Conservation (phyloP, 2,888 invertebrate species). For the Drosophila ustulata region DNA sequence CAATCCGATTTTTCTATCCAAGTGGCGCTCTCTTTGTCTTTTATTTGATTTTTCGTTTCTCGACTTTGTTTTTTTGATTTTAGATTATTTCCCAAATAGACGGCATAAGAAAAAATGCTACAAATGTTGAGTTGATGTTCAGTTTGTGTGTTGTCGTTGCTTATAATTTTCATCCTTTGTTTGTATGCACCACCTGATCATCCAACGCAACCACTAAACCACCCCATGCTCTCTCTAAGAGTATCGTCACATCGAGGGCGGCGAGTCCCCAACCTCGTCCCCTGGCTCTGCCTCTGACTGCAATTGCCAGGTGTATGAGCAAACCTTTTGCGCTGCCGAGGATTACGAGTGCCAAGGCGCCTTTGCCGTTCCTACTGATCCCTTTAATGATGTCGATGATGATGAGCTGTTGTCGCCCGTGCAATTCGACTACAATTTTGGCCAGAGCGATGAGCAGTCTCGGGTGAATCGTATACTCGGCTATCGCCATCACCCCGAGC, state of each 20-base stretch:
- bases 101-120: slow-evolving; percentile 79
- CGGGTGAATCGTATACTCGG: slow-evolving; percentile 79
- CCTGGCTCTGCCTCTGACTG: slow-evolving; percentile 44
- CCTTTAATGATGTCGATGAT: slow-evolving; percentile 5
- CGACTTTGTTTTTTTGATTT: slow-evolving; percentile 52
- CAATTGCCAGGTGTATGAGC: slow-evolving; percentile 66
- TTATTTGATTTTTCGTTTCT: slow-evolving; percentile 27
- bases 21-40: slow-evolving; percentile 22
- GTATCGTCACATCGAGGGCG: slow-evolving; percentile 81
- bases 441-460: slow-evolving; percentile 68
- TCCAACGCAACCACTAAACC: slow-evolving; percentile 16
- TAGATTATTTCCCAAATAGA: slow-evolving; percentile 84
- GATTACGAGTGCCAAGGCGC: slow-evolving; percentile 71
- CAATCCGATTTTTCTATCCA: not conserved
- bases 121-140: slow-evolving; percentile 73
- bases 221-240: slow-evolving; percentile 52
- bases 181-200: slow-evolving; percentile 37
- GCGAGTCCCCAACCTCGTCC: slow-evolving; percentile 56
- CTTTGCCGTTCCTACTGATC: slow-evolving; percentile 19
- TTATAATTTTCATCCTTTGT: slow-evolving; percentile 61
- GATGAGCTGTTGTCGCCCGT: slow-evolving; percentile 6
- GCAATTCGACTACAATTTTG: slow-evolving; percentile 58
- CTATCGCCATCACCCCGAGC: slow-evolving; percentile 78
- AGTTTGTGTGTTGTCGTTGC: slow-evolving; percentile 43
- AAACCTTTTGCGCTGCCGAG: slow-evolving; percentile 68